phyloP scores from a whole-genome alignment of 2,113 vertebrate genomes.

The Corythaixoides concolor region DNA sequence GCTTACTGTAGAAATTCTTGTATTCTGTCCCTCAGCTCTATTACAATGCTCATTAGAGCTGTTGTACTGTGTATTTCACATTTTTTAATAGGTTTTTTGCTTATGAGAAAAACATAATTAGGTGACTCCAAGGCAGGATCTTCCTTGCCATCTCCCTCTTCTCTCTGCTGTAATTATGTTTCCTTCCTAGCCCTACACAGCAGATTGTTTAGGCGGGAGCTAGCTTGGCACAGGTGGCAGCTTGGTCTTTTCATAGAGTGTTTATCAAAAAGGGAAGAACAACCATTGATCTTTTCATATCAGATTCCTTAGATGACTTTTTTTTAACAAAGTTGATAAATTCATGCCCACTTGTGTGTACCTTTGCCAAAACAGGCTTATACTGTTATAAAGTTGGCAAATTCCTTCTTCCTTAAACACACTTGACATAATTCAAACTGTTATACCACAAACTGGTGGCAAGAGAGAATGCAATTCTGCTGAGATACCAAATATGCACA shows the following conservation, averaged over 20 bases:
- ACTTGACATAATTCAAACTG: background rate
- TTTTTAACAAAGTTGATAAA: background rate
- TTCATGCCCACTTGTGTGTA: background rate
- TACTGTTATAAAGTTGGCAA: background rate
- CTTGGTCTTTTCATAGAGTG: conserved; percentile 44
- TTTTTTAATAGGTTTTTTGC: background rate
- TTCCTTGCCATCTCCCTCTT: background rate
- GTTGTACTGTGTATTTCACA: background rate
- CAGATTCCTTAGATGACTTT: background rate
- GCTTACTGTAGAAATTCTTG: background rate
- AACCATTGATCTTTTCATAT: background rate
- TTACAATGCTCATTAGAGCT: background rate
- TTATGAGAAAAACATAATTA: background rate
- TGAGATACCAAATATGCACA: background rate
- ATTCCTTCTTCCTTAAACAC: background rate
- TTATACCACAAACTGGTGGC: background rate
- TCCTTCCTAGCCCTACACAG: background rate
- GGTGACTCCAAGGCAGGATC: background rate
- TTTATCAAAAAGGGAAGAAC: conserved; percentile 44
- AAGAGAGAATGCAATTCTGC: background rate
- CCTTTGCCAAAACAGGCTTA: background rate
- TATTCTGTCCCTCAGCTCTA: background rate
- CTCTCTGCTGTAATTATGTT: background rate
- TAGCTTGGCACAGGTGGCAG: conserved; percentile 12
- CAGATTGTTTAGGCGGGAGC: conserved; percentile 23